Conservation (phyloP, 2,888 invertebrate species). For the Leptura quadrifasciata region DNA sequence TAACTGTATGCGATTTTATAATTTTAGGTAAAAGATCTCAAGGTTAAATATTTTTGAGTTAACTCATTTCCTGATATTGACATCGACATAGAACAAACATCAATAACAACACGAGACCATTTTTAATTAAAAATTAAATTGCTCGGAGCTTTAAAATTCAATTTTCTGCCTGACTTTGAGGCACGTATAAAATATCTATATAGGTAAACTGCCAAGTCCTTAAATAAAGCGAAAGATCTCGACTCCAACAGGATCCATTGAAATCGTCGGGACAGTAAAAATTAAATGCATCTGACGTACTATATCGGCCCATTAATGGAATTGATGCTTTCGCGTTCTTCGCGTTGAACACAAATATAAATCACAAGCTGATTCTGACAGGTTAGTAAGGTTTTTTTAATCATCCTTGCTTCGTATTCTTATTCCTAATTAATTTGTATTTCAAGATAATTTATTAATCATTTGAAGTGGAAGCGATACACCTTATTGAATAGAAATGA, state of each 20-base stretch:
- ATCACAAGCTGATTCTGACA: not conserved
- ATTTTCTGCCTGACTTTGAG: not conserved
- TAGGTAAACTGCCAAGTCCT: not conserved
- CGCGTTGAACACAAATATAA: not conserved
- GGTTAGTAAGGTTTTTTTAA: constrained; percentile 1
- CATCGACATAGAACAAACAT: too few species aligned
- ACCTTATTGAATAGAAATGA: not conserved
- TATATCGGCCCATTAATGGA: constrained; percentile 3
- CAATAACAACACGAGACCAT: too few species aligned
- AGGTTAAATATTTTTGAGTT: too few species aligned
- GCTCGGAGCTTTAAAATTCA: not conserved
- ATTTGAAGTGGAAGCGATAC: not conserved
- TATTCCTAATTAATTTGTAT: constrained; percentile 2
- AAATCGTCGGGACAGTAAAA: not conserved
- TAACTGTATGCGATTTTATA: too few species aligned
- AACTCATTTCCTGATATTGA: too few species aligned
- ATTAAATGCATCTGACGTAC: not conserved
- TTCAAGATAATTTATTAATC: not conserved
- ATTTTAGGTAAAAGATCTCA: too few species aligned
- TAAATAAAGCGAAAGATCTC: not conserved
- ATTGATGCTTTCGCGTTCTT: not conserved
- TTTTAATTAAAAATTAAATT: not conserved
- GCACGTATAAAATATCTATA: not conserved
- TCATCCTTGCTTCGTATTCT: not conserved
- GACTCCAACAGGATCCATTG: not conserved